Evolutionary conservation across 1,140 invertebrate genomes (phyloP).

Genomic region (Hormaphis cornu): DNA sequence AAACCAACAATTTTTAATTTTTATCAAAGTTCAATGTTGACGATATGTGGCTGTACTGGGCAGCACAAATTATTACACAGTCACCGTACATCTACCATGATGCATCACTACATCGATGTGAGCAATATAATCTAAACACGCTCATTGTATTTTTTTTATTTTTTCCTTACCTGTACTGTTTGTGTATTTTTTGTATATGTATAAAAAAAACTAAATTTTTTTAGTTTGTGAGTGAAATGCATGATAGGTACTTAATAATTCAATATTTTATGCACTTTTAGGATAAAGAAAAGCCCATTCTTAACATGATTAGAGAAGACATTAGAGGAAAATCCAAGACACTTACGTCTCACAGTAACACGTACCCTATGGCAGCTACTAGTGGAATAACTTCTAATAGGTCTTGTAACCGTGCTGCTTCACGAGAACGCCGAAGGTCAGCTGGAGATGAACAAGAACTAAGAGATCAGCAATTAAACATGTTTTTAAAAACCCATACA

Average conservation of each 20-base stretch:
- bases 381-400: conserved; percentile 6
- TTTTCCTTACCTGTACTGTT: too few species aligned
- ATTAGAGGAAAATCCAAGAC: conserved; percentile 22
- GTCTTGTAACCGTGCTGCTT: conserved; percentile 6
- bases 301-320: conserved; percentile 1
- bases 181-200: too few species aligned
- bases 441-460: conserved; percentile 55
- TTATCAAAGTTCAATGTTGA: too few species aligned
- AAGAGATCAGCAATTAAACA: conserved; percentile 53
- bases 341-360: conserved; percentile 18
- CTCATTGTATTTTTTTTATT: too few species aligned
- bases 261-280: not conserved
- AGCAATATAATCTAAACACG: too few species aligned
- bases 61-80: too few species aligned
- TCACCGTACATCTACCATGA: too few species aligned
- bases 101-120: too few species aligned
- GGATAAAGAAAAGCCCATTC: conserved; percentile 15
- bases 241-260: not conserved
- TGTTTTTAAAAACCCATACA: conserved; percentile 68
- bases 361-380: conserved; percentile 14
- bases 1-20: too few species aligned
- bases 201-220: not conserved
- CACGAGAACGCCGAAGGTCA: conserved; percentile 55
- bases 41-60: too few species aligned
- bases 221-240: not conserved